Conservation (phyloP, 2,888 invertebrate species). For the Prosopocoilus inquinatus region DNA sequence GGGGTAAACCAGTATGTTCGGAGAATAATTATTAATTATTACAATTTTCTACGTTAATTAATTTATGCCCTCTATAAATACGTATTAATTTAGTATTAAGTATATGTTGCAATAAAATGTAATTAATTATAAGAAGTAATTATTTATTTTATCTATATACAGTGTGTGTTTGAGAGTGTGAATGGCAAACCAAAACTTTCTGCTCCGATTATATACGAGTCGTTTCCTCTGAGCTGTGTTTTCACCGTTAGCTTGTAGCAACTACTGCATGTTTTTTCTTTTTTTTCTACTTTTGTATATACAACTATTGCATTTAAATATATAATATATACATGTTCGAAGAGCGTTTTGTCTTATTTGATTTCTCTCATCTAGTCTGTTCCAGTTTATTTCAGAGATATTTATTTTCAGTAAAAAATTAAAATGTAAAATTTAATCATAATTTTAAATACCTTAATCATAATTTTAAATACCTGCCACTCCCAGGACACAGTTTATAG, state of each 20-base stretch:
- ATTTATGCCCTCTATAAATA: not conserved
- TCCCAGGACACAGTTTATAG: too few species aligned
- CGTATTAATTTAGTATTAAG: not conserved
- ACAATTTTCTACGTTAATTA: too few species aligned
- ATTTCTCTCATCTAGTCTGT: too few species aligned
- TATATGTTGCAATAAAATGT: not conserved
- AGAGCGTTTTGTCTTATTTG: too few species aligned
- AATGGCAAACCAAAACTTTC: not conserved
- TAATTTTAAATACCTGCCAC: too few species aligned
- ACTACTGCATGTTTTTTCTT: slow-evolving; percentile 34
- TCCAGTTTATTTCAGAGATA: too few species aligned
- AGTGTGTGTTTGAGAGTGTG: not conserved
- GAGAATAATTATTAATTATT: too few species aligned
- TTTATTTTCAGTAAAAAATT: too few species aligned
- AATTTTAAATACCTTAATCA: too few species aligned
- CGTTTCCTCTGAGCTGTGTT: not conserved
- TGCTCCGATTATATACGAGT: not conserved
- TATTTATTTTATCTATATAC: not conserved
- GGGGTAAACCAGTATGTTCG: too few species aligned
- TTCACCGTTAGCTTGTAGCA: too few species aligned
- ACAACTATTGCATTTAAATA: slow-evolving; percentile 21
- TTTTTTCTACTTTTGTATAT: slow-evolving; percentile 40
- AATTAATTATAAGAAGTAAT: not conserved
- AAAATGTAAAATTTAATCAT: too few species aligned
- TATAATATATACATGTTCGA: not conserved